Percentiles rank a stretch among this genome's conserved stretches.
These are phyloP conservation scores for Euzophera pinguis DNA, from an alignment of 2,888 invertebrate species.

Conservation along the genomic window DNA sequence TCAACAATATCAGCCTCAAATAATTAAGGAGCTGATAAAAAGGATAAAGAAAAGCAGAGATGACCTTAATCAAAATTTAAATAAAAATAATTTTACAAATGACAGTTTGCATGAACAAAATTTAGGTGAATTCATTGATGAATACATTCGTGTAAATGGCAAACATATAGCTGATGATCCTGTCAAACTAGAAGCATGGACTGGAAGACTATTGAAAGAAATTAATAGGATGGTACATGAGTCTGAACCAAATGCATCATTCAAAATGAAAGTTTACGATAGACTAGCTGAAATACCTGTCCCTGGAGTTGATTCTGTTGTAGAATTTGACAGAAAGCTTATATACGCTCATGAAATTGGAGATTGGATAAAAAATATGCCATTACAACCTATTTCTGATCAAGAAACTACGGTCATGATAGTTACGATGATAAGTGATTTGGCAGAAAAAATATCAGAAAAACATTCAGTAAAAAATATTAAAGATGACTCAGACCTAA, in stretches of 20 bases:
- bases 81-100: constrained; percentile 10
- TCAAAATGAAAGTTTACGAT: constrained; percentile 35
- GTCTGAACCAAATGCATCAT: constrained; percentile 24
- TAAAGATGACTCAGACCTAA: constrained; percentile 28
- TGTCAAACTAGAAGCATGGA: constrained; percentile 46
- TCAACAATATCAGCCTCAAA: constrained; percentile 22
- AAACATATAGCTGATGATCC: constrained; percentile 45
- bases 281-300: constrained; percentile 31
- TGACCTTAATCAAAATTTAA: neutral
- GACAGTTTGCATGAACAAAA: constrained; percentile 29
- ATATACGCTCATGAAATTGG: constrained; percentile 48
- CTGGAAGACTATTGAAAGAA: constrained; percentile 41
- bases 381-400: constrained; percentile 33
- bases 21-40: constrained; percentile 33
- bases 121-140: constrained; percentile 44
- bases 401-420: constrained; percentile 26
- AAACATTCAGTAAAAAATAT: constrained; percentile 24
- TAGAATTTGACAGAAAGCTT: constrained; percentile 37
- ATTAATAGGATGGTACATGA: constrained; percentile 37
- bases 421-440: constrained; percentile 38
- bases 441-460: constrained; percentile 43
- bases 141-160: constrained; percentile 40
- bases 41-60: constrained; percentile 26
- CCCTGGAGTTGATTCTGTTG: constrained; percentile 34
- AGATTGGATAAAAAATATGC: constrained; percentile 53